A percentile compares a stretch with the other conserved stretches of the same genome.
Conservation (phyloP, 2,797 vertebrate genomes). For the Catamblyrhynchus diadema region DNA sequence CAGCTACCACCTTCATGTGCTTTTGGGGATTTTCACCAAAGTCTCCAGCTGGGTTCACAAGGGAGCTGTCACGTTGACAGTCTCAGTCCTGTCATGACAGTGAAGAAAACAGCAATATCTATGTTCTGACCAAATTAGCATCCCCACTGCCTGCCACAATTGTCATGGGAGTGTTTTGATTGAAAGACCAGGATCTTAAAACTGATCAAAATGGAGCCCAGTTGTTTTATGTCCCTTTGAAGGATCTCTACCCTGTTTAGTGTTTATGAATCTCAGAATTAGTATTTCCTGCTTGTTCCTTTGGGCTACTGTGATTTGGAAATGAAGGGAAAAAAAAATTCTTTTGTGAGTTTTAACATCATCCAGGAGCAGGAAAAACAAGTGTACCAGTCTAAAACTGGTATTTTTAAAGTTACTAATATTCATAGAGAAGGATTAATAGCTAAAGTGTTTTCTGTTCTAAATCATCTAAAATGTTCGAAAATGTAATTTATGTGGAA, state of each 20-base stretch:
- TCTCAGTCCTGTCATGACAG: not conserved
- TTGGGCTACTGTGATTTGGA: not conserved
- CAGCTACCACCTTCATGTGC: not conserved
- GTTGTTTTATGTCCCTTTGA: not conserved
- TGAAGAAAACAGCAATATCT: not conserved
- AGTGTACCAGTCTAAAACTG: fast-evolving
- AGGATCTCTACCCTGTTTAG: not conserved
- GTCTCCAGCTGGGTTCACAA: not conserved
- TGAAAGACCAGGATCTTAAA: not conserved
- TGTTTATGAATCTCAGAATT: not conserved
- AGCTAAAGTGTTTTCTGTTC: not conserved
- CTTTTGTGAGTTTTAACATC: not conserved
- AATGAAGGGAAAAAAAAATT: not conserved
- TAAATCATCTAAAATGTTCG: not conserved
- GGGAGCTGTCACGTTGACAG: not conserved
- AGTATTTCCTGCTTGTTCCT: not conserved
- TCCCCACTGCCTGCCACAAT: not conserved
- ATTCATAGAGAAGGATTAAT: not conserved
- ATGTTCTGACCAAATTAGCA: not conserved
- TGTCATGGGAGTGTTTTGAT: not conserved
- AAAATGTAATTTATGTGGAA: not conserved
- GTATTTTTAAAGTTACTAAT: not conserved
- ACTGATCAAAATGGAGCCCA: not conserved
- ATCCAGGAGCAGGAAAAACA: not conserved
- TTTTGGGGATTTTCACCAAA: not conserved